Evolutionary conservation across 2,797 vertebrate species (phyloP).

Genomic region (Micromesistius poutassou): DNA sequence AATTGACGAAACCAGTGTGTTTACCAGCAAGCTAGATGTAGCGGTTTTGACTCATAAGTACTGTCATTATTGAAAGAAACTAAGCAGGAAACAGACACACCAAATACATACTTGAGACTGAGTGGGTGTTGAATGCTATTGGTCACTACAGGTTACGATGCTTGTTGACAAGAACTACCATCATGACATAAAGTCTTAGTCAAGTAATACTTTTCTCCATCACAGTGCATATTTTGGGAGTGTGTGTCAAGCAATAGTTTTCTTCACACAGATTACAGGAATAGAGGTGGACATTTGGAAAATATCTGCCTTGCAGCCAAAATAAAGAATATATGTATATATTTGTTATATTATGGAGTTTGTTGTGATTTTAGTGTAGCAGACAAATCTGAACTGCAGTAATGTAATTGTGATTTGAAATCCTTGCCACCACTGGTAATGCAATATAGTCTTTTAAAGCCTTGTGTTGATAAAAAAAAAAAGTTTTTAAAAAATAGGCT

Average conservation of each 20-base stretch:
- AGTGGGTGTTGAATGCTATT: neutral
- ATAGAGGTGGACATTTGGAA: neutral
- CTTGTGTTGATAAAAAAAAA: conserved; percentile 27
- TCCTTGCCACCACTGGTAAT: conserved; percentile 11
- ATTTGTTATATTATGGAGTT: neutral
- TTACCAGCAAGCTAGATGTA: neutral
- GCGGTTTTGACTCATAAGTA: neutral
- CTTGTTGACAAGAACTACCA: conserved; percentile 2
- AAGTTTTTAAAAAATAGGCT: conserved; percentile 56
- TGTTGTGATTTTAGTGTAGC: conserved; percentile 2
- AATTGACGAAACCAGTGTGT: neutral
- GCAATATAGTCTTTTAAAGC: conserved; percentile 55
- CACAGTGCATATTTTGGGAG: neutral
- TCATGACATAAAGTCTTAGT: conserved; percentile 5
- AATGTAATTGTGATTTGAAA: conserved; percentile 6
- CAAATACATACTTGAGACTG: neutral
- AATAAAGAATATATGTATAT: neutral
- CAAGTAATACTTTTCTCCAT: conserved; percentile 5
- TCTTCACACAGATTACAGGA: conserved; percentile 3
- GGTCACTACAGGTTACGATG: neutral
- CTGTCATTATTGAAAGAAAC: neutral
- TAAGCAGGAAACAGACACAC: neutral
- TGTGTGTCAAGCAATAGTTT: neutral
- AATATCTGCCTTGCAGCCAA: neutral
- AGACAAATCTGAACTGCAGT: conserved; percentile 11